phyloP scores from a whole-genome alignment of 2,888 invertebrate genomes.

The Yponomeuta malinellus region DNA sequence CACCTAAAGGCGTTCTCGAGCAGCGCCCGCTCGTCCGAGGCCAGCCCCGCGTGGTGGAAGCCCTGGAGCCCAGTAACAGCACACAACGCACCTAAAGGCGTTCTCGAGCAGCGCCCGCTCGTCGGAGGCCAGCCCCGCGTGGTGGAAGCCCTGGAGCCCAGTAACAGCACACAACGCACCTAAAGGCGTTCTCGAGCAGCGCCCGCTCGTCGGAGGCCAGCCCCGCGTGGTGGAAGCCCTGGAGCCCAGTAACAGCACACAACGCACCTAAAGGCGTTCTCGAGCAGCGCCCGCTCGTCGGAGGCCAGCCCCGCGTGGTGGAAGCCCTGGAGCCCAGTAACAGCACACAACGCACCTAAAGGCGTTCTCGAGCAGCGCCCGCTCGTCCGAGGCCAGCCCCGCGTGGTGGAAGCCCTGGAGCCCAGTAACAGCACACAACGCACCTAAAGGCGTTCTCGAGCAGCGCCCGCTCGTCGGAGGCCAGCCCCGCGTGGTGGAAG shows the following conservation, averaged over 20 bases:
- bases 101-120: constrained; percentile 91
- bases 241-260: too few species aligned
- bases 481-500: constrained; percentile 95
- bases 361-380: constrained; percentile 88
- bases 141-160: too few species aligned
- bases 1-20: constrained; percentile 87
- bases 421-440: too few species aligned
- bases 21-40: constrained; percentile 88
- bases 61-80: too few species aligned
- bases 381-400: constrained; percentile 91
- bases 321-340: too few species aligned
- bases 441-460: constrained; percentile 87
- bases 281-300: constrained; percentile 90
- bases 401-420: constrained; percentile 97
- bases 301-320: constrained; percentile 94
- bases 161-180: constrained; percentile 33
- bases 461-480: constrained; percentile 88
- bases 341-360: constrained; percentile 62
- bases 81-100: constrained; percentile 73
- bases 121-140: constrained; percentile 91
- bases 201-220: constrained; percentile 90
- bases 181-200: constrained; percentile 88
- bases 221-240: constrained; percentile 96
- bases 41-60: constrained; percentile 95
- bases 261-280: constrained; percentile 81